Evolutionary conservation across 1,140 invertebrate species (phyloP).

Genomic region (Zaprionus tsacasi): DNA sequence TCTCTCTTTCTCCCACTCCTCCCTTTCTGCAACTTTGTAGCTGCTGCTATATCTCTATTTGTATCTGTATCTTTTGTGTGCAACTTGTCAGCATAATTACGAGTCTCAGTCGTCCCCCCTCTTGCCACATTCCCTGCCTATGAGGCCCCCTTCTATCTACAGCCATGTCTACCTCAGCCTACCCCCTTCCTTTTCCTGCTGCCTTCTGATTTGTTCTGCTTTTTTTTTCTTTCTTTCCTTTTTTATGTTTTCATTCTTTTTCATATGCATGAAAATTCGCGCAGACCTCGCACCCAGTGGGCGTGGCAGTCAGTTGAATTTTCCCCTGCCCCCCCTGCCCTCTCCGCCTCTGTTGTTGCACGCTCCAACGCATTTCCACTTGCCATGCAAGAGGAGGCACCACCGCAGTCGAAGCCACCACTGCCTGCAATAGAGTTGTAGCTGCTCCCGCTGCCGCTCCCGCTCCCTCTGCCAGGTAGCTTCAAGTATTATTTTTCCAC

Average conservation of each 20-base stretch:
- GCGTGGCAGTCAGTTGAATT: constrained; percentile 57
- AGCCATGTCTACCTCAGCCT: not conserved
- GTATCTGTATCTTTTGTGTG: constrained; percentile 48
- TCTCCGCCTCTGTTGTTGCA: constrained; percentile 45
- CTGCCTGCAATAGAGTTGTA: constrained; percentile 65
- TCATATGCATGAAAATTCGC: constrained; percentile 40
- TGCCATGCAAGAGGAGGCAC: constrained; percentile 55
- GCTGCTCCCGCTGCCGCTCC: constrained; percentile 1
- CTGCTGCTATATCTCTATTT: not conserved
- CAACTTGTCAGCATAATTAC: constrained; percentile 81
- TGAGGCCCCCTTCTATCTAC: too few species aligned
- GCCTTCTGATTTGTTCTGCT: constrained; percentile 28
- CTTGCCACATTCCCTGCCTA: too few species aligned
- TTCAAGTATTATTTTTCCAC: constrained; percentile 77
- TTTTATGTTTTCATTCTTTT: constrained; percentile 21
- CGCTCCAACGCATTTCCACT: constrained; percentile 81
- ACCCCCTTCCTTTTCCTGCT: not conserved
- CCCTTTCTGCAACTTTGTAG: too few species aligned
- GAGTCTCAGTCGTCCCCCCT: constrained; percentile 12
- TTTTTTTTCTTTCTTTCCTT: not conserved
- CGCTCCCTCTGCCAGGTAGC: constrained; percentile 35
- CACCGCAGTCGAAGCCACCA: constrained; percentile 53
- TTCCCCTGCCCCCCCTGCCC: constrained; percentile 29
- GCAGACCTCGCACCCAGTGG: constrained; percentile 12
- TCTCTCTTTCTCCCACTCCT: constrained; percentile 4